These are phyloP conservation scores for Leptinotarsa defecta DNA, from an alignment of 1,140 invertebrate species.

Conservation along the genomic window DNA sequence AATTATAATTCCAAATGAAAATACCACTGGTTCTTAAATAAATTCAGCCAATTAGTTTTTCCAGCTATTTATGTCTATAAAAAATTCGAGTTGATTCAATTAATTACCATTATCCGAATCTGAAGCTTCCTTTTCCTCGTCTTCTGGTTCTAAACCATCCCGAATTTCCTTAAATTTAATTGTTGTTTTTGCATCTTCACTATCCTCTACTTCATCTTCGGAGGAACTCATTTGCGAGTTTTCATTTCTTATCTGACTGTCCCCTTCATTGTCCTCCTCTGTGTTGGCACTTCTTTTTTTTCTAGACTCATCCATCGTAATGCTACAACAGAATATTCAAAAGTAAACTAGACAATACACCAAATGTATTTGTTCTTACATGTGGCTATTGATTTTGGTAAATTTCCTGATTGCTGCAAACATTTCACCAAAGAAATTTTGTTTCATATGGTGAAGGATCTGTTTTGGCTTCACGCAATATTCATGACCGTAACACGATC, in stretches of 20 bases:
- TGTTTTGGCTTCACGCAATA: conserved; percentile 71
- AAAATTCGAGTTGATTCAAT: too few species aligned
- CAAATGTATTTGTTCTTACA: conserved; percentile 40
- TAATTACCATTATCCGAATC: conserved; percentile 49
- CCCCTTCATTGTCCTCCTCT: conserved; percentile 64
- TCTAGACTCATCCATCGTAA: conserved; percentile 48
- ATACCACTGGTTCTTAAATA: too few species aligned
- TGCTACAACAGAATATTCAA: conserved; percentile 32
- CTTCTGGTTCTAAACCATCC: conserved; percentile 82
- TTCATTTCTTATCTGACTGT: conserved; percentile 42
- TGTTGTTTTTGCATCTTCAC: conserved; percentile 63
- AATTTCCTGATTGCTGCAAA: conserved; percentile 59
- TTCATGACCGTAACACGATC: conserved; percentile 71
- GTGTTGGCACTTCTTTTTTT: conserved; percentile 49
- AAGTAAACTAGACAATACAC: neutral
- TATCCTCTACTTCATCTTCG: conserved; percentile 67
- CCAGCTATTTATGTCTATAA: too few species aligned
- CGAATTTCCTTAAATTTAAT: conserved; percentile 67
- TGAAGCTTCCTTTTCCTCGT: conserved; percentile 64
- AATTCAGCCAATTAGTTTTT: too few species aligned
- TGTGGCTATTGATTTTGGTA: conserved; percentile 46
- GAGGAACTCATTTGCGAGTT: conserved; percentile 59
- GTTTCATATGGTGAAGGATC: conserved; percentile 71
- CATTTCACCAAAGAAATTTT: conserved; percentile 67
- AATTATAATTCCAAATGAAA: too few species aligned